Evolutionary conservation across 2,797 vertebrate genomes (phyloP).

Genomic region (Chelmon rostratus): DNA sequence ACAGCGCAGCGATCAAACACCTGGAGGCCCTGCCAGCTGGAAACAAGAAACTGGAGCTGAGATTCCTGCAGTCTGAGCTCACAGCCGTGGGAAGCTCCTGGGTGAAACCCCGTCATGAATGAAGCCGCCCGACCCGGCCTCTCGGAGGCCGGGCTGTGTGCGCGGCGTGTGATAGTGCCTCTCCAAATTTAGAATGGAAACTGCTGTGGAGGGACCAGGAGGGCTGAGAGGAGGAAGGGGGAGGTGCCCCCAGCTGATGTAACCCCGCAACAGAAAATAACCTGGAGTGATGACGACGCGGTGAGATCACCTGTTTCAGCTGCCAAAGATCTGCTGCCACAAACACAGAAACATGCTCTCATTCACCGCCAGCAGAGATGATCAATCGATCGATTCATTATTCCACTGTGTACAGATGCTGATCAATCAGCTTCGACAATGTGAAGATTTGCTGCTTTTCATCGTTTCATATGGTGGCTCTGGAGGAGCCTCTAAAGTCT

Average conservation of each 20-base stretch:
- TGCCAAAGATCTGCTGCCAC: neutral
- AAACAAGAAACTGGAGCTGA: slow-evolving; percentile 56
- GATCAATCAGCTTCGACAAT: neutral
- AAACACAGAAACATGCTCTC: neutral
- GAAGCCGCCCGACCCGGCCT: slow-evolving; percentile 25
- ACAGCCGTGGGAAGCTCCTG: slow-evolving; percentile 39
- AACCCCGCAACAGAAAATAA: slow-evolving; percentile 62
- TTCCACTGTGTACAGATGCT: neutral
- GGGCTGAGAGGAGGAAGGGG: neutral
- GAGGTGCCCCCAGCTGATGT: slow-evolving; percentile 19
- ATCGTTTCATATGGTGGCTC: too few relatives aligned
- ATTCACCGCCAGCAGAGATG: neutral
- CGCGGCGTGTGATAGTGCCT: slow-evolving; percentile 11
- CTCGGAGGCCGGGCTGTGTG: neutral
- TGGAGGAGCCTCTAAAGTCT: too few relatives aligned
- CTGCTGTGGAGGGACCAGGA: slow-evolving; percentile 21
- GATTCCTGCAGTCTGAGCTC: slow-evolving; percentile 70
- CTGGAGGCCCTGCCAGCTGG: slow-evolving; percentile 48
- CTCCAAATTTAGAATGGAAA: slow-evolving; percentile 81
- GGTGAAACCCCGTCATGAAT: slow-evolving; percentile 41
- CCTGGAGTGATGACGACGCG: slow-evolving; percentile 41
- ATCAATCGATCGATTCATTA: neutral
- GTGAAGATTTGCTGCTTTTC: neutral
- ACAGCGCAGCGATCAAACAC: slow-evolving; percentile 41
- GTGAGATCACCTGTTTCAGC: slow-evolving; percentile 43